Evolutionary conservation across 1,140 invertebrate species (phyloP).

Genomic region (Hirudo medicinalis): DNA sequence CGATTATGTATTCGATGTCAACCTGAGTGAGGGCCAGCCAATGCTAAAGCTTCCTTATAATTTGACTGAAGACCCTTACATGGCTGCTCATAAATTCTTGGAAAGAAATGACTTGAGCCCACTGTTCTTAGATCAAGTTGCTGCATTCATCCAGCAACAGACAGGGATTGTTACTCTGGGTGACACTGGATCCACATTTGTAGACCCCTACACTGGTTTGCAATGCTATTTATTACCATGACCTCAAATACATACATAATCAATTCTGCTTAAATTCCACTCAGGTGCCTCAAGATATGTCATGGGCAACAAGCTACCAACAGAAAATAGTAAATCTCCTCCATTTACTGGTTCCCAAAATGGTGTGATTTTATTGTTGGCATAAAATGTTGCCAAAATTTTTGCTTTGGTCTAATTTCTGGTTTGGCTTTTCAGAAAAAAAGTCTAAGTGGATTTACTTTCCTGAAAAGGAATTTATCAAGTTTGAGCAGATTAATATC

Average conservation of each 20-base stretch:
- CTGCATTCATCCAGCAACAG: constrained; percentile 86
- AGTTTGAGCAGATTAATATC: constrained; percentile 55
- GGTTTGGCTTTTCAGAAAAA: not conserved
- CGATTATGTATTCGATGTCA: constrained; percentile 87
- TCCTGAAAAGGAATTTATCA: constrained; percentile 44
- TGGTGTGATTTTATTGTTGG: not conserved
- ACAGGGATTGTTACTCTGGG: constrained; percentile 41
- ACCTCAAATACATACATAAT: constrained; percentile 28
- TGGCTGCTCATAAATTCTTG: constrained; percentile 53
- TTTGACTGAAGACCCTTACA: constrained; percentile 52
- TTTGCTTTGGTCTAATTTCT: not conserved
- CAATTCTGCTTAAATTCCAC: constrained; percentile 22
- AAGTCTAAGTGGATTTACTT: constrained; percentile 32
- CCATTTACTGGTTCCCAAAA: not conserved
- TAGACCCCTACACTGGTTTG: constrained; percentile 44
- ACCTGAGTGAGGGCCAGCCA: constrained; percentile 74
- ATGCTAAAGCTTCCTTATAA: constrained; percentile 85
- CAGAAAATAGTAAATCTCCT: no score
- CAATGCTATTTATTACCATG: constrained; percentile 59
- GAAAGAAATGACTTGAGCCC: constrained; percentile 65
- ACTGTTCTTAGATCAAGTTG: constrained; percentile 67
- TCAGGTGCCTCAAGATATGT: no score
- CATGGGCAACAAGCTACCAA: no score
- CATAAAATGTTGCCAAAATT: not conserved
- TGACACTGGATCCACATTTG: constrained; percentile 22